These are phyloP conservation scores for Lycaena phlaeas DNA, from an alignment of 2,888 invertebrate genomes.

Conservation along the genomic window DNA sequence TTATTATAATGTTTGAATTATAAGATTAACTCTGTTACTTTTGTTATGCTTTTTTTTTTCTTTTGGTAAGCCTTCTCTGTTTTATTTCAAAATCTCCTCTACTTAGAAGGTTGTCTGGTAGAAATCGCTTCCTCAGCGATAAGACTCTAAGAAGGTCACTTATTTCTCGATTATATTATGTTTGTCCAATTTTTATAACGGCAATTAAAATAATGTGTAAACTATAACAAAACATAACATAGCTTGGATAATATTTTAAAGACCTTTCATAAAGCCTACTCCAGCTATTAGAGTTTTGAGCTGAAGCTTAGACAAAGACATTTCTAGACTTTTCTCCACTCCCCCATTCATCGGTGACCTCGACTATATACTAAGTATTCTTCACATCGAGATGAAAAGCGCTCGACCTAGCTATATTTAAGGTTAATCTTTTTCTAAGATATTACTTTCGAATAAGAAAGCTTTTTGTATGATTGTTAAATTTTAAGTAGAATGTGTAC, in stretches of 20 bases:
- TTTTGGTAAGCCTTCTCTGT: no score
- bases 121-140: no score
- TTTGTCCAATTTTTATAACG: background rate
- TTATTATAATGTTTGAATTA: no score
- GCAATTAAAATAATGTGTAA: background rate
- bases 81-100: no score
- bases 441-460: background rate
- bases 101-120: no score
- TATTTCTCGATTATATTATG: no score
- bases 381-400: slow-evolving; percentile 10
- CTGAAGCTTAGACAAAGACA: background rate
- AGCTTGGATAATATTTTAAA: background rate
- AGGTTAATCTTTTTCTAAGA: background rate
- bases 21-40: no score
- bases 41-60: no score
- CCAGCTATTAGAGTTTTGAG: background rate
- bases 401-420: slow-evolving; percentile 1
- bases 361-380: slow-evolving; percentile 5
- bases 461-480: background rate
- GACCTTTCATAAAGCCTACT: background rate
- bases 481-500: no score
- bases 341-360: slow-evolving; percentile 3
- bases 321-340: background rate
- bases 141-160: background rate
- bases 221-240: background rate